Conservation (phyloP, 2,888 invertebrate species). For the Campoletis raptor region DNA sequence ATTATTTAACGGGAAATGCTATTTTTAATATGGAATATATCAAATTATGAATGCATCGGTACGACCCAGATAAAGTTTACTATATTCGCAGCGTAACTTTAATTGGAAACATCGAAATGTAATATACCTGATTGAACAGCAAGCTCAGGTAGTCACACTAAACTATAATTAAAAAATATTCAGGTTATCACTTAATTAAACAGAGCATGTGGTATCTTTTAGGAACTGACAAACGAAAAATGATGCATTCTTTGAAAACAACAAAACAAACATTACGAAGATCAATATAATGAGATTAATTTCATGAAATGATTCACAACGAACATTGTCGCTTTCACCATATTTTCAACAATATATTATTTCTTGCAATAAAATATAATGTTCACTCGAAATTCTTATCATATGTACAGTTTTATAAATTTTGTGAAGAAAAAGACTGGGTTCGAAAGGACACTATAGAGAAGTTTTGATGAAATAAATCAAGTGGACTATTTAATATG, state of each 20-base stretch:
- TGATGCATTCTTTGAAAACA: too few relatives aligned
- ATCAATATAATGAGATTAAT: not conserved
- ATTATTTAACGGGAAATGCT: not conserved
- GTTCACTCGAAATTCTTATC: not conserved
- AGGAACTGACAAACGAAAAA: too few relatives aligned
- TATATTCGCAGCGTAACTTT: too few relatives aligned
- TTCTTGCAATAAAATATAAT: not conserved
- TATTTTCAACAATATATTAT: not conserved
- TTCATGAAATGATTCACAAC: not conserved
- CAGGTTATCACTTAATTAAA: not conserved
- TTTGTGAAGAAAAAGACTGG: not conserved
- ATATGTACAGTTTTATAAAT: not conserved
- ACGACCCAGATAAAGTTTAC: too few relatives aligned
- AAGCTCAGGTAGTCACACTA: too few relatives aligned
- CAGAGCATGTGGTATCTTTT: not conserved
- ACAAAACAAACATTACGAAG: not conserved
- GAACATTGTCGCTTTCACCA: not conserved
- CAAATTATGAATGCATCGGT: not conserved
- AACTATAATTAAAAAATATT: too few relatives aligned
- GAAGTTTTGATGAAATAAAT: not conserved
- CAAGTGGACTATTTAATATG: not conserved
- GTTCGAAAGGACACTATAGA: not conserved
- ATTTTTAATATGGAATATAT: not conserved
- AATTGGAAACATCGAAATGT: too few relatives aligned
- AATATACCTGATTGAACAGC: too few relatives aligned